Evolutionary conservation across 2,113 vertebrate genomes (phyloP).

Genomic region (Gadus chalcogrammus): DNA sequence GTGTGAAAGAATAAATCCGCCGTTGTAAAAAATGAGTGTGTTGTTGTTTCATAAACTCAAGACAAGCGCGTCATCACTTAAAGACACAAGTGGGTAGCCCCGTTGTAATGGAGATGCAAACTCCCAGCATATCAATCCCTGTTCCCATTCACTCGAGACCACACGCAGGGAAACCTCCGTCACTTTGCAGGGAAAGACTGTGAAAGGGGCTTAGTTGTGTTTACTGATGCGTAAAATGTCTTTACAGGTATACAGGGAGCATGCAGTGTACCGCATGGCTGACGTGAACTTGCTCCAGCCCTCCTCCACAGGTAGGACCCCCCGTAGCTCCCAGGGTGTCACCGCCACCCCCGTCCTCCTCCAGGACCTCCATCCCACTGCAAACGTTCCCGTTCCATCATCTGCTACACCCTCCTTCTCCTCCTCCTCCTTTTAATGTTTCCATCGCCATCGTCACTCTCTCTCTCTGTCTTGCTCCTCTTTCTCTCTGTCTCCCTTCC

Average conservation of each 20-base stretch:
- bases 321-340: slow-evolving; percentile 5
- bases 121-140: too few species aligned
- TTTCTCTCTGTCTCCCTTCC: neutral
- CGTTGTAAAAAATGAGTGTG: too few species aligned
- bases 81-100: too few species aligned
- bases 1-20: too few species aligned
- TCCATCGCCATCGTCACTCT: neutral
- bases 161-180: too few species aligned
- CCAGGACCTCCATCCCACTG: neutral
- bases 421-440: neutral
- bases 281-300: slow-evolving; percentile 44
- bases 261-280: slow-evolving; percentile 66
- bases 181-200: too few species aligned
- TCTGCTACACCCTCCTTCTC: neutral
- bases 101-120: too few species aligned
- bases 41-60: too few species aligned
- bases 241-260: slow-evolving; percentile 50
- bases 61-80: too few species aligned
- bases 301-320: slow-evolving; percentile 10
- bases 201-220: too few species aligned
- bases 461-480: neutral
- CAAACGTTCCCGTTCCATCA: neutral
- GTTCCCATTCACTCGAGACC: too few species aligned
- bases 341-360: slow-evolving; percentile 28
- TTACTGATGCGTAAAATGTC: neutral